These are phyloP conservation scores for Alectura lathami DNA, from an alignment of 2,113 vertebrate species.

Conservation along the genomic window DNA sequence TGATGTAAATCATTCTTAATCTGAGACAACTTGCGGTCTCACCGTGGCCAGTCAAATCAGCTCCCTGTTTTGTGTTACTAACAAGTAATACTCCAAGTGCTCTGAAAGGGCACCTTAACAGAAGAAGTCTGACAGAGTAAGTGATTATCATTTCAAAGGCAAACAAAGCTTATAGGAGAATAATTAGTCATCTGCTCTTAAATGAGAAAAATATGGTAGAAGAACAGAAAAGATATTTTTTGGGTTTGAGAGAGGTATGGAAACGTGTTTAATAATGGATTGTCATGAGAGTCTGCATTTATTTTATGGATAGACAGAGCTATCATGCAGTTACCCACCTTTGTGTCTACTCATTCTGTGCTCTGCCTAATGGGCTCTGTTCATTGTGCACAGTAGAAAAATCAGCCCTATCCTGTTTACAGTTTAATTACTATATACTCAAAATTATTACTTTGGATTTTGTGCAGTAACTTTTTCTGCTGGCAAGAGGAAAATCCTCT, in stretches of 20 bases:
- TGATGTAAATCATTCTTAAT: background rate
- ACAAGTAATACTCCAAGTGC: constrained; percentile 1
- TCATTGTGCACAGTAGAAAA: background rate
- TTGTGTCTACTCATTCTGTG: background rate
- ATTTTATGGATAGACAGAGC: constrained; percentile 26
- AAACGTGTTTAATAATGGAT: constrained; percentile 2
- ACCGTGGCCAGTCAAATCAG: constrained; percentile 5
- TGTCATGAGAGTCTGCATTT: background rate
- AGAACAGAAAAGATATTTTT: background rate
- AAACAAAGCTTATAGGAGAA: constrained; percentile 30
- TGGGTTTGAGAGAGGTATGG: background rate
- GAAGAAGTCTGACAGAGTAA: constrained; percentile 11
- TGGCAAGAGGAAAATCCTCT: constrained; percentile 69
- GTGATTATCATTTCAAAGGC: constrained; percentile 41
- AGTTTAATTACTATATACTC: constrained; percentile 26
- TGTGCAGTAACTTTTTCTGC: constrained; percentile 57
- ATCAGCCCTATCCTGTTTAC: constrained; percentile 50
- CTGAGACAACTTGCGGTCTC: constrained; percentile 41
- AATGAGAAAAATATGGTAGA: constrained; percentile 40
- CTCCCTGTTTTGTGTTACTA: constrained; percentile 45
- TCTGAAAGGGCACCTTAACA: constrained; percentile 22
- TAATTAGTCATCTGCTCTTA: constrained; percentile 55
- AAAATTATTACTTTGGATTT: constrained; percentile 58
- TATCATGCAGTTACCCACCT: constrained; percentile 5
- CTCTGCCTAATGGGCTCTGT: constrained; percentile 22